A percentile compares a stretch with the other conserved stretches of the same genome.
phyloP scores from a whole-genome alignment of 2,797 vertebrate genomes.

The Arremon aurantiirostris region DNA sequence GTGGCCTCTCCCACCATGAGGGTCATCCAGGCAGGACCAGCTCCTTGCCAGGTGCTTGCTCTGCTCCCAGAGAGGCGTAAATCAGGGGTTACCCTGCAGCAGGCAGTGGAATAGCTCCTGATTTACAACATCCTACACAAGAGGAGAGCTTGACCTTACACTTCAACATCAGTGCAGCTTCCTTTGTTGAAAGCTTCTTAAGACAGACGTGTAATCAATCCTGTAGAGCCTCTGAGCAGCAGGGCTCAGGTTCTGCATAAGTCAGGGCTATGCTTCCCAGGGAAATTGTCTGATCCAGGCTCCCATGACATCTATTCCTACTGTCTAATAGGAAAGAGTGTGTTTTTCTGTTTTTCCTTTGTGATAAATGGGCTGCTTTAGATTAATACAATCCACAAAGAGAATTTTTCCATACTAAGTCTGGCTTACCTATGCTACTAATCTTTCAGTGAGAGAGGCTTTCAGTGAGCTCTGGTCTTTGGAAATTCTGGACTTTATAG shows the following conservation, averaged over 20 bases:
- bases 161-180: conserved; percentile 39
- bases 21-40: background rate
- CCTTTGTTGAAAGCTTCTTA: conserved; percentile 54
- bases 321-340: background rate
- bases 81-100: conserved; percentile 27
- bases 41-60: background rate
- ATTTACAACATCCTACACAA: conserved; percentile 54
- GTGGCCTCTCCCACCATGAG: background rate
- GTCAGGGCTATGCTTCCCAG: background rate
- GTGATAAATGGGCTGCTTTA: background rate
- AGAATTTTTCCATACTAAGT: background rate
- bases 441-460: background rate
- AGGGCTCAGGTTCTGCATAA: conserved; percentile 19
- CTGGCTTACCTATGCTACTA: background rate
- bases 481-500: conserved; percentile 37
- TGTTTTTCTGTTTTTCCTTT: background rate
- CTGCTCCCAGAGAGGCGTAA: background rate
- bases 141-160: conserved; percentile 61
- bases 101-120: conserved; percentile 3
- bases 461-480: conserved; percentile 5
- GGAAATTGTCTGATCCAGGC: background rate
- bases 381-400: background rate
- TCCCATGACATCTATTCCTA: background rate
- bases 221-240: background rate
- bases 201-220: conserved; percentile 51